Evolutionary conservation across 2,113 vertebrate genomes (phyloP).

Genomic region (Hemiscyllium ocellatum): DNA sequence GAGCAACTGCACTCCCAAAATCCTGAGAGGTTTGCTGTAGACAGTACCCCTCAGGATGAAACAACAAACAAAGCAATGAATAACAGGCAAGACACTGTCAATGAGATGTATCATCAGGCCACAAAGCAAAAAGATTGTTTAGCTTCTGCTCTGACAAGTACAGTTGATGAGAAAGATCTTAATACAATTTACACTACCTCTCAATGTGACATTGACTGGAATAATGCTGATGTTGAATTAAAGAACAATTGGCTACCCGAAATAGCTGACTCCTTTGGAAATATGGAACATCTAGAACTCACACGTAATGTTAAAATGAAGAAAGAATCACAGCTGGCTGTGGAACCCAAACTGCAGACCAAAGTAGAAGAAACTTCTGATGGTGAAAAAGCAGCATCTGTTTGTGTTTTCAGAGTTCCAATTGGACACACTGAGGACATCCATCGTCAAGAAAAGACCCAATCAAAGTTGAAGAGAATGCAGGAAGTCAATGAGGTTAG

Average conservation of each 20-base stretch:
- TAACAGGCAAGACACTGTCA: neutral
- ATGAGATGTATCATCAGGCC: neutral
- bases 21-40: neutral
- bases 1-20: neutral
- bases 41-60: neutral
- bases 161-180: neutral
- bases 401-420: neutral
- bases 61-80: neutral
- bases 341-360: neutral
- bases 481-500: neutral
- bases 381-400: neutral
- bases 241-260: neutral
- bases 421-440: neutral
- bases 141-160: neutral
- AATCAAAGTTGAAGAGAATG: neutral
- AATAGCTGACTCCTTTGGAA: neutral
- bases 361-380: neutral
- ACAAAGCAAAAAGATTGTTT: neutral
- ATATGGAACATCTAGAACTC: neutral
- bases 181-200: neutral
- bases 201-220: neutral
- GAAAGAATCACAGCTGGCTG: neutral
- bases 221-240: conserved; percentile 8
- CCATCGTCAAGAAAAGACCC: neutral
- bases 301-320: neutral